Conservation (phyloP, 1,140 invertebrate species). For the Sinonovacula constricta region DNA sequence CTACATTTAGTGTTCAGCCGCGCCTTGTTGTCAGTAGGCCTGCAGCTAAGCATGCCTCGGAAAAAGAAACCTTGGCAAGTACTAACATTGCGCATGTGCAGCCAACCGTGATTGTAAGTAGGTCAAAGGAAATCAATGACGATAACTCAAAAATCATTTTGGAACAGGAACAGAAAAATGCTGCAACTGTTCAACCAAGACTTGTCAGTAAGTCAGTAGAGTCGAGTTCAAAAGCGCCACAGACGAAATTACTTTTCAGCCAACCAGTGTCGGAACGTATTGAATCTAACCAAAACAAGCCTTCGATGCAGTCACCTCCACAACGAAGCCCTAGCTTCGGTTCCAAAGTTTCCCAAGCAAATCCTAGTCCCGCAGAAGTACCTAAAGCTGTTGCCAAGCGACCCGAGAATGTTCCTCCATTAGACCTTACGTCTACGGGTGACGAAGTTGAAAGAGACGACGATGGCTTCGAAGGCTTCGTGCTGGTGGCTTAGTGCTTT, state of each 20-base stretch:
- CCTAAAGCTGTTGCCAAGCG: neutral
- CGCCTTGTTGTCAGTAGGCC: constrained; percentile 19
- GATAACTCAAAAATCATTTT: neutral
- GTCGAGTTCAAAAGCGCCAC: neutral
- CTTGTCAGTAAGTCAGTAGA: neutral
- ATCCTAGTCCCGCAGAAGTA: neutral
- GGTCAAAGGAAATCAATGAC: neutral
- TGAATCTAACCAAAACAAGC: neutral
- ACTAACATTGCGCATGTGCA: no score
- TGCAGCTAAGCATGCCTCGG: neutral
- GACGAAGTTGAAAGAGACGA: constrained; percentile 10
- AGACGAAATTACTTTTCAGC: neutral
- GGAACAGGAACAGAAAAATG: neutral
- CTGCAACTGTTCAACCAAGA: neutral
- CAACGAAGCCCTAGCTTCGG: no score
- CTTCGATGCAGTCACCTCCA: no score
- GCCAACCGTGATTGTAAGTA: no score
- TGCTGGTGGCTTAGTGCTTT: neutral
- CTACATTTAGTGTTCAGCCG: neutral
- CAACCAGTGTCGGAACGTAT: neutral
- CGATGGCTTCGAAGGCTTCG: constrained; percentile 35
- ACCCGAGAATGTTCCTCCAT: constrained; percentile 39
- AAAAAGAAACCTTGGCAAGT: neutral
- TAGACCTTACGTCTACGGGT: constrained; percentile 14
- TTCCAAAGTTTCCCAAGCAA: neutral